phyloP scores from a whole-genome alignment of 2,113 vertebrate genomes.

The Sorex araneus region DNA sequence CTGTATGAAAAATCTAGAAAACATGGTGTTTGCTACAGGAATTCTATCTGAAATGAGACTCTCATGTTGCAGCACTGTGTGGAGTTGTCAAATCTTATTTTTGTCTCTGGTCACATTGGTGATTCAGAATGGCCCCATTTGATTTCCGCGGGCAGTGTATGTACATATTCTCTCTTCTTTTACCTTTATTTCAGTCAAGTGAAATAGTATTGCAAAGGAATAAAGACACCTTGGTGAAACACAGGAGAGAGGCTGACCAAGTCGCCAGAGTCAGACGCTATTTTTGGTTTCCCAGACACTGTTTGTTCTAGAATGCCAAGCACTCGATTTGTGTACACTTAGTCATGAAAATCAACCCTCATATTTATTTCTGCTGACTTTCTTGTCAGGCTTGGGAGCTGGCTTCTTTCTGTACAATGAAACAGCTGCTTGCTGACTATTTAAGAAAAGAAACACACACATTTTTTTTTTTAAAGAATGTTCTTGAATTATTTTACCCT shows the following conservation, averaged over 20 bases:
- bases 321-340: conserved; percentile 40
- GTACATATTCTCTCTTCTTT: neutral
- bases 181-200: conserved; percentile 34
- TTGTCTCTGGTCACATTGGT: neutral
- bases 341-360: neutral
- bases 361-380: conserved; percentile 58
- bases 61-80: conserved; percentile 1
- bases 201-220: conserved; percentile 56
- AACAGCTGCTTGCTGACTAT: conserved; percentile 58
- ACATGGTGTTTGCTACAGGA: neutral
- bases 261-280: neutral
- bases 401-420: conserved; percentile 38
- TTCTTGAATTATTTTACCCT: neutral
- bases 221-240: conserved; percentile 44
- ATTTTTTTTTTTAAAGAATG: neutral
- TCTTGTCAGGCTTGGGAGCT: conserved; percentile 4
- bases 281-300: conserved; percentile 6
- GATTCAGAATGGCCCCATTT: neutral
- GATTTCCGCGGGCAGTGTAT: neutral
- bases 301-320: neutral
- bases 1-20: conserved; percentile 10
- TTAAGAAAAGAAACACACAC: conserved; percentile 27
- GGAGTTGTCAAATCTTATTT: conserved; percentile 41
- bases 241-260: neutral
- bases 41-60: conserved; percentile 49